A percentile compares a stretch with the other conserved stretches of the same genome.
These are phyloP conservation scores for Lepidostoma basale DNA, from an alignment of 1,140 invertebrate species.

Conservation along the genomic window DNA sequence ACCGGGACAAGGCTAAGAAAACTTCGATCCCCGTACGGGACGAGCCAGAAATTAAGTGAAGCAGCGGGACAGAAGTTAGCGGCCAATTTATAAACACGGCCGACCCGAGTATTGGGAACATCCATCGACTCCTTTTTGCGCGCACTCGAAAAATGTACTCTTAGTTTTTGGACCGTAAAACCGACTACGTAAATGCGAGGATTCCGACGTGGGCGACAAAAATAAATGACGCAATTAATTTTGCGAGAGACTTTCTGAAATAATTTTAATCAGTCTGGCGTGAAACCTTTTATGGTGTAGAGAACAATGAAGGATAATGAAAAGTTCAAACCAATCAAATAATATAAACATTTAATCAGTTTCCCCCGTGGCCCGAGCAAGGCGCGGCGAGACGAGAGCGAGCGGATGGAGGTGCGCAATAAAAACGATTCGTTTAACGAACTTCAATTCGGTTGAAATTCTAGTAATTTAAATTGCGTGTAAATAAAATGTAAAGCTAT, in stretches of 20 bases:
- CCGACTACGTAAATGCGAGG: not conserved
- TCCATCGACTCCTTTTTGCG: not conserved
- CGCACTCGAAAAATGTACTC: not conserved
- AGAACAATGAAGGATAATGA: not conserved
- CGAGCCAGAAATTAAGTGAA: not conserved
- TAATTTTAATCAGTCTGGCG: not conserved
- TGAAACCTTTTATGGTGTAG: not conserved
- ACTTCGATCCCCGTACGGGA: not conserved
- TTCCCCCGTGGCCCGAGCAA: too few relatives aligned
- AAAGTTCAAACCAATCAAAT: not conserved
- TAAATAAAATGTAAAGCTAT: too few relatives aligned
- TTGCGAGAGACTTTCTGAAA: not conserved
- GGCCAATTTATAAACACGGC: not conserved
- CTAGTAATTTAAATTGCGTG: too few relatives aligned
- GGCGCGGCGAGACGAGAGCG: too few relatives aligned
- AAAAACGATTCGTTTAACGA: too few relatives aligned
- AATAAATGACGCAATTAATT: constrained; percentile 17
- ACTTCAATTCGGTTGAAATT: too few relatives aligned
- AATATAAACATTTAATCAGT: too few relatives aligned
- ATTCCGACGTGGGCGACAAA: constrained; percentile 10
- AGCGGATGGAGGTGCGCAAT: too few relatives aligned
- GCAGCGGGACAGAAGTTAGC: not conserved
- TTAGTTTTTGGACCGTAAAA: not conserved
- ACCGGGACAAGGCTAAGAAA: not conserved
- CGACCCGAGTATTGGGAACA: not conserved